Percentiles rank a stretch among this genome's conserved stretches.
phyloP scores from a whole-genome alignment of 30 jellyfish, hydroid and myxozoan species.

The Cassiopea xamachana region DNA sequence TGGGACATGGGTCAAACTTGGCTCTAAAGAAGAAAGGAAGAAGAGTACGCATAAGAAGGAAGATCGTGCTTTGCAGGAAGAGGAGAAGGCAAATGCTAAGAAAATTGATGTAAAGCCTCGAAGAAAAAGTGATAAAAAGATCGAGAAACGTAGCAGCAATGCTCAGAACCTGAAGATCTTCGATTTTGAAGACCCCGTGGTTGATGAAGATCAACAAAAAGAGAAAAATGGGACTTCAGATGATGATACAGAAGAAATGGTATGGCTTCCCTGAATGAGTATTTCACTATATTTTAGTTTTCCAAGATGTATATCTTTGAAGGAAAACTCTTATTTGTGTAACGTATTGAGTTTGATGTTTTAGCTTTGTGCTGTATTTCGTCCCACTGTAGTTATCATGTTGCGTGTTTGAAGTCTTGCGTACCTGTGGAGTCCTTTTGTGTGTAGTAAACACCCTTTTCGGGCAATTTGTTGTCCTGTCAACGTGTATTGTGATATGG shows the following conservation, averaged over 20 bases:
- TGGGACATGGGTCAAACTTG: background rate
- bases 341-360: too few species aligned
- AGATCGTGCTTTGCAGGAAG: background rate
- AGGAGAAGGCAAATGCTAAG: background rate
- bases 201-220: background rate
- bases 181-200: background rate
- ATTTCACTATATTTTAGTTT: too few species aligned
- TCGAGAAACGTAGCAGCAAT: background rate
- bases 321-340: too few species aligned
- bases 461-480: too few species aligned
- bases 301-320: too few species aligned
- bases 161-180: background rate
- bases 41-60: background rate
- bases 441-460: too few species aligned
- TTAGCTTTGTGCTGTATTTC: too few species aligned
- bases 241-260: background rate
- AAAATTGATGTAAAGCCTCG: background rate
- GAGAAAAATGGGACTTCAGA: background rate
- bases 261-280: background rate
- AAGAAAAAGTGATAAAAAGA: background rate
- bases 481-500: too few species aligned
- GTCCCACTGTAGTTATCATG: too few species aligned
- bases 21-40: background rate
- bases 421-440: too few species aligned
- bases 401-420: too few species aligned